A percentile compares a stretch with the other conserved stretches of the same genome.
Conservation (phyloP, 2,797 vertebrate species). For the Enteromius viviparus region DNA sequence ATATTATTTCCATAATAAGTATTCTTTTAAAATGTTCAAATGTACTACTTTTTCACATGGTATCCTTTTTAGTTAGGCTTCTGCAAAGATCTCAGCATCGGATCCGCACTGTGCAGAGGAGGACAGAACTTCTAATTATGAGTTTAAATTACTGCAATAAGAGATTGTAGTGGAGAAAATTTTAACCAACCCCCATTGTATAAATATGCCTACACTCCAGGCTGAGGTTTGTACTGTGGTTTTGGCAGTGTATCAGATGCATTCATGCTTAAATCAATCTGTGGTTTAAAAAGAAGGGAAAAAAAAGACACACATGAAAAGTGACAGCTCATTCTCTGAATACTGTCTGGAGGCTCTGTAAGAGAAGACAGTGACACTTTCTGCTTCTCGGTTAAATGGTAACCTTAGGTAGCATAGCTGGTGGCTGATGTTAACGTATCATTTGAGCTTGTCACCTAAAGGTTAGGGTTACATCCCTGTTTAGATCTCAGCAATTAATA, state of each 20-base stretch:
- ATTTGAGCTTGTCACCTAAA: conserved; percentile 53
- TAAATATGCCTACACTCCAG: conserved; percentile 22
- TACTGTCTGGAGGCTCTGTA: conserved; percentile 51
- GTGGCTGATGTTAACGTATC: conserved; percentile 61
- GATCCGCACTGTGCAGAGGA: neutral
- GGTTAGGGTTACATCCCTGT: conserved; percentile 53
- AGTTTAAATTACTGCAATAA: conserved; percentile 19
- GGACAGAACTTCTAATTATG: conserved; percentile 32
- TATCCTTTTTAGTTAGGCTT: neutral
- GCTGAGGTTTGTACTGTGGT: conserved; percentile 37
- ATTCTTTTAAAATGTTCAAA: neutral
- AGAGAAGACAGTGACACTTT: conserved; percentile 53
- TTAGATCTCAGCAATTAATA: conserved; percentile 44
- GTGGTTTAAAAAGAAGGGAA: conserved; percentile 30
- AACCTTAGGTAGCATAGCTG: conserved; percentile 58
- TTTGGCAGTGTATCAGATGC: conserved; percentile 34
- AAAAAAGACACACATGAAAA: conserved; percentile 47
- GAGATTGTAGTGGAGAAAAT: conserved; percentile 12
- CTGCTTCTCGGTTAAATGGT: conserved; percentile 59
- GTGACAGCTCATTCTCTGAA: conserved; percentile 57
- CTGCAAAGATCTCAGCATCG: neutral
- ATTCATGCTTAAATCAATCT: conserved; percentile 50
- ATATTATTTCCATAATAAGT: neutral
- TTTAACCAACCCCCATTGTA: conserved; percentile 17
- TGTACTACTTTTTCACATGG: neutral